Evolutionary conservation across 2,113 vertebrate genomes (phyloP).

Genomic region (Lates calcarifer): DNA sequence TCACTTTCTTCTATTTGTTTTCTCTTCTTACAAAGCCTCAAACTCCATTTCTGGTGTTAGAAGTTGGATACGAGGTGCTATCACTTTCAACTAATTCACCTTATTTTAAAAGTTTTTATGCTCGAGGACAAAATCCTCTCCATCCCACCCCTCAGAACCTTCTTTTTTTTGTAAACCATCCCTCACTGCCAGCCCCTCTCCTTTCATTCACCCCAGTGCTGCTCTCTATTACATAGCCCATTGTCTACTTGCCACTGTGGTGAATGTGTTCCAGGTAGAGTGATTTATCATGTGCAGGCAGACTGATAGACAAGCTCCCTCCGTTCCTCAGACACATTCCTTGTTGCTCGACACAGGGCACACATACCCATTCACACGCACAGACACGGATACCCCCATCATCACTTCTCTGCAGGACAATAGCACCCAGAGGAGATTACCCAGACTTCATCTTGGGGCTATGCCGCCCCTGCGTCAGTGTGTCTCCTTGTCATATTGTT

Average conservation of each 20-base stretch:
- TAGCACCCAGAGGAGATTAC: conserved; percentile 62
- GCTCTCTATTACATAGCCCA: conserved; percentile 34
- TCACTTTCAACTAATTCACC: conserved; percentile 6
- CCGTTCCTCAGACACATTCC: conserved; percentile 31
- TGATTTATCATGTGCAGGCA: conserved; percentile 57
- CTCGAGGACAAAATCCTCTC: background rate
- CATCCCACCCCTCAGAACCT: background rate
- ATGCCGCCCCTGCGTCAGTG: conserved; percentile 21
- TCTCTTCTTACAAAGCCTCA: background rate
- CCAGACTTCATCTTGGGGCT: conserved; percentile 47
- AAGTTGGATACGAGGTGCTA: background rate
- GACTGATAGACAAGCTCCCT: conserved; percentile 43
- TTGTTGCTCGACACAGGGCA: conserved; percentile 10
- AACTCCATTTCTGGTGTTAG: conserved; percentile 1
- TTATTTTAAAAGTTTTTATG: conserved; percentile 2
- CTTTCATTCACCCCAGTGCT: conserved; percentile 14
- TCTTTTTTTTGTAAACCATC: conserved; percentile 11
- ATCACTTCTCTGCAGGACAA: conserved; percentile 64
- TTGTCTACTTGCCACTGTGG: conserved; percentile 46
- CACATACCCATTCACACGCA: background rate
- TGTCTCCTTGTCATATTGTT: conserved; percentile 34
- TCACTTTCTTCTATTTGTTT: background rate
- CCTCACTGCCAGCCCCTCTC: background rate
- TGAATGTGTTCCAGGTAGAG: conserved; percentile 60
- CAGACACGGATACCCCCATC: conserved; percentile 48